These are phyloP conservation scores for Acrobasis repandana DNA, from an alignment of 2,888 invertebrate species.

Conservation along the genomic window DNA sequence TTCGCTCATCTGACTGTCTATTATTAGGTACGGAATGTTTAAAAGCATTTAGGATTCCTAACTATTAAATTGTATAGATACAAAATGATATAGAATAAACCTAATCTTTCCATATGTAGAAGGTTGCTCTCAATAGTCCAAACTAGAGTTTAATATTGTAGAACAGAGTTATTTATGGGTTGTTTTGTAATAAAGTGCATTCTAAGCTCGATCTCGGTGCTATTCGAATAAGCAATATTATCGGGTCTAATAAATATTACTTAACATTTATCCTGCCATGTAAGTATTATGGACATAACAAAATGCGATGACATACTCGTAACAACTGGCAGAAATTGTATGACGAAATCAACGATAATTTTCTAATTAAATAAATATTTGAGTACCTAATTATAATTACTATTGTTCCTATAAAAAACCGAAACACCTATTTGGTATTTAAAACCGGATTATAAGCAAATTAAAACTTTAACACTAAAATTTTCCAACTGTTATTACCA, in stretches of 20 bases:
- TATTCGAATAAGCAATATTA: background rate
- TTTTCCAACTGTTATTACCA: too few relatives aligned
- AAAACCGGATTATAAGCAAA: too few relatives aligned
- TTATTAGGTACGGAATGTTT: background rate
- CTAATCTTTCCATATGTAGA: conserved; percentile 9
- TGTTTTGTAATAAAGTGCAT: background rate
- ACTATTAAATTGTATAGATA: background rate
- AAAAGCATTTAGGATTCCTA: background rate
- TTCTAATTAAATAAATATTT: too few relatives aligned
- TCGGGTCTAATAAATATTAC: background rate
- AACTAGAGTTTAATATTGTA: conserved; percentile 1
- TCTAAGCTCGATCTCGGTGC: background rate
- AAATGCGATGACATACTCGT: too few relatives aligned
- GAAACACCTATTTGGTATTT: too few relatives aligned
- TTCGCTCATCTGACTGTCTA: background rate
- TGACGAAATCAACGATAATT: too few relatives aligned
- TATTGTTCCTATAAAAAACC: too few relatives aligned
- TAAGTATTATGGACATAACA: background rate
- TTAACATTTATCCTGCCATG: background rate
- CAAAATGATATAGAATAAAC: background rate
- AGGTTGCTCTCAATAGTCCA: conserved; percentile 12
- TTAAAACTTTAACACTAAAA: too few relatives aligned
- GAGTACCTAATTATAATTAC: too few relatives aligned
- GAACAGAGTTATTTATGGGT: background rate
- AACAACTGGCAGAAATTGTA: too few relatives aligned